phyloP scores from a whole-genome alignment of 2,797 vertebrate species.

The Poecilia velifera region DNA sequence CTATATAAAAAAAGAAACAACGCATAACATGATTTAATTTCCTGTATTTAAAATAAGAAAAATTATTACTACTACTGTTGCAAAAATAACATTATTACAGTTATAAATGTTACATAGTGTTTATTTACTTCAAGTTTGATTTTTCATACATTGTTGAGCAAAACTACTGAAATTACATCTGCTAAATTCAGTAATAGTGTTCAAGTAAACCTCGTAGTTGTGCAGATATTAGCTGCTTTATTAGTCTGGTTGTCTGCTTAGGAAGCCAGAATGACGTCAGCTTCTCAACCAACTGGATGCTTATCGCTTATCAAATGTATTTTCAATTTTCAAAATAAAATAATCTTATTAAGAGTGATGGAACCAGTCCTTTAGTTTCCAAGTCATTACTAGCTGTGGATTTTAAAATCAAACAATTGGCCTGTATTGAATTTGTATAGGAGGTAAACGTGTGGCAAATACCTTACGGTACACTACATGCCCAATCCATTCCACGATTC shows the following conservation, averaged over 20 bases:
- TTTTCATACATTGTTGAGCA: not conserved
- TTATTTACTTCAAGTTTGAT: not conserved
- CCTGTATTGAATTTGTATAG: not conserved
- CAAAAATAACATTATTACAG: not conserved
- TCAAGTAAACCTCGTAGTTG: not conserved
- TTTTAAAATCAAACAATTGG: not conserved
- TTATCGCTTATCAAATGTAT: not conserved
- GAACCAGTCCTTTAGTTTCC: too few species aligned
- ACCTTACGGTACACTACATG: slow-evolving; percentile 8
- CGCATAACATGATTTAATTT: not conserved
- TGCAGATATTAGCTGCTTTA: not conserved
- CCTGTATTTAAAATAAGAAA: not conserved
- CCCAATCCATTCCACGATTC: slow-evolving; percentile 28
- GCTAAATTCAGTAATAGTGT: not conserved
- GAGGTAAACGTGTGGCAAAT: not conserved
- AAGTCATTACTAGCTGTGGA: not conserved
- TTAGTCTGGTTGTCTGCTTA: not conserved
- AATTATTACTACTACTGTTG: not conserved
- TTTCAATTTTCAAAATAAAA: not conserved
- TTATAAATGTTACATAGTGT: not conserved
- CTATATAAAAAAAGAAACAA: not conserved
- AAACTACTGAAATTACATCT: not conserved
- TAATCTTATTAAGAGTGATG: not conserved
- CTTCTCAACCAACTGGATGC: not conserved
- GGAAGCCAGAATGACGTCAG: not conserved